Evolutionary conservation across 2,888 invertebrate species (phyloP), one percentile per base, ranked within the genome.

Genomic region (Lithodes maja): DNA sequence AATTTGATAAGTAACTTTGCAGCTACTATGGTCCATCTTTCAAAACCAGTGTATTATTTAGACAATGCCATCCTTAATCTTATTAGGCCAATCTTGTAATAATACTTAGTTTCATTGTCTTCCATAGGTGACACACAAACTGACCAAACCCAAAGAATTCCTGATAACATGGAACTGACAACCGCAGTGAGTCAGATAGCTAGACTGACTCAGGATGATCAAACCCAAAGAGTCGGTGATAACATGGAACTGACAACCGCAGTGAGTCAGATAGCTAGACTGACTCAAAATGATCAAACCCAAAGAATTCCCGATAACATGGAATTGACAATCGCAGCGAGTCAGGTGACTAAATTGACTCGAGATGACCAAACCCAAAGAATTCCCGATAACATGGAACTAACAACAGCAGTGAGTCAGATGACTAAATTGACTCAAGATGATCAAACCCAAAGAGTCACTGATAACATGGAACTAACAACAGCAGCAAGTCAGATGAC

Each of bases 241-340:
- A 52, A 80, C n/a, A 80, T 80, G 80, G 80, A 80, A 17, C 49
- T 80, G 80, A 80, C 80, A 12, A 50, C 50, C 2, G 50, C 80
- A 54, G 53, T 7, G 53, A 33, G 83, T 54, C 71, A 53, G n/a
- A 1, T 74, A 5, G 1, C 83, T 2, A 52, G n/a, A 54, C 2
- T 83, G 17, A 83, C 83, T 7, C 52, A 17, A 52, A 17, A 53
- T 17, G 71, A 53, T 7, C 3, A n/a, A 5, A 69, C 83, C 1
- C 74, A 52, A 52, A 74, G 49, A 15, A 52, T 52, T 2, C n/a
- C 9, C 74, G 12, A 49, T n/a, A 69, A 53, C 12, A 71, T 74
- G 54, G 71, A 83, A 9, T 12, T 74, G 53, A 52, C 83, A 1
- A 61, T 1, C n/a, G 49, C 82, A 69, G 82, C 71, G 69, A 52